Base-by-base conservation (phyloP, 2,113 vertebrate genomes). In the Danio rerio region DNA sequence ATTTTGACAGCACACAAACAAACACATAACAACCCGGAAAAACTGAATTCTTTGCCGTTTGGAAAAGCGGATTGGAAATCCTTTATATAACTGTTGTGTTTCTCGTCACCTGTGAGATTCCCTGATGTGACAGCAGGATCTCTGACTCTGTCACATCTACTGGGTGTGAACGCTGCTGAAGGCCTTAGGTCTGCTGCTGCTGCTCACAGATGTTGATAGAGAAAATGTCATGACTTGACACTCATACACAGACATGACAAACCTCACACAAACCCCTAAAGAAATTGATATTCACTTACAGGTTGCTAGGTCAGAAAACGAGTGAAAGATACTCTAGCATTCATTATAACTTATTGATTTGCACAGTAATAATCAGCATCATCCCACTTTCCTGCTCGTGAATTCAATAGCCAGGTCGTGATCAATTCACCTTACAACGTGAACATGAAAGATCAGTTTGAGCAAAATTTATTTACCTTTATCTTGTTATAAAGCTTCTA, bases 331-430 rank as follows among this genome's bases (percentile, higher is more conserved):
- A 20, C 42, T 10, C 9, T 4, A 56, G 9, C 7, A 5, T 73
- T 9, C 52, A 74, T 56, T 43, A 42, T 55, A 13, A 53, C 11
- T 45, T 74, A 74, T 74, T 45, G 53, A 58, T 58, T 58, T 56
- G 31, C 31, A 12, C 31, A 73, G 16, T 15, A 65, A 1, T 40
- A 65, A 16, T 15, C 62, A 43, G 15, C 6, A 20, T 69, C 16
- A 47, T 45, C 13, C 12, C n/a, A 21, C 2, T 50, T 47, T 58
- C 8, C 18, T 58, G n/a, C 31, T 65, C 13, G 8, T 16, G 42
- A 3, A 65, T 42, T 13, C 13, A 65, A 63, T 12, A 13, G 56
- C 16, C 55, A 3, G 15, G 7, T 15, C 31, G 20, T 6, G 47
- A 43, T 10, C 65, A 45, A n/a, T 66, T 31, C 31, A 9, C 15